Base-by-base conservation (phyloP, 1,140 invertebrate species). In the Brachystomella parvula region DNA sequence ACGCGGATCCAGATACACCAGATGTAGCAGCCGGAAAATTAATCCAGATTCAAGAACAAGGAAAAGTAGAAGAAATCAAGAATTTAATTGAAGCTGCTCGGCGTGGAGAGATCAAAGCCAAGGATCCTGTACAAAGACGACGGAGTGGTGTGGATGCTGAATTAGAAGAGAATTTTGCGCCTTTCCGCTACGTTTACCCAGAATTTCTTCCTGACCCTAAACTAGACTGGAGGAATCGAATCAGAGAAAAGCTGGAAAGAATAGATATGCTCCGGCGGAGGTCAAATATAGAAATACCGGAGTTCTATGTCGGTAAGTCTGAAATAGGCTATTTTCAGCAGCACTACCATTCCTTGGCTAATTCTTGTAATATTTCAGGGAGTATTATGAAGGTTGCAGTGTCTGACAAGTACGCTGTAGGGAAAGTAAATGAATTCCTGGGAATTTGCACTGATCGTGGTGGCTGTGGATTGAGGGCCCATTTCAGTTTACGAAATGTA, bases 151-250 rank as follows among this genome's bases (percentile, higher is more conserved):
- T 61, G 47, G 26, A 62, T n/a, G n/a, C n/a, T 17, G 65, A 66
- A 33, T 3, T 47, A 6, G 71, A 72, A 58, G 71, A 68, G 15
- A 66, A 60, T 56, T 73, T 73, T 61, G 47, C 68, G 0, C 71
- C 71, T 60, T 85, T 82, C 74, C 84, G 94, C 75, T 86, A 87
- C 77, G 79, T 88, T 33, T 98, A 95, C 79, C 93, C 92, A 3
- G 96, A 99, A 80, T 98, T 98, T 82, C 77, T 98, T 56, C 94
- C 94, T 1, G 86, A 92, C 78, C 90, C 92, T 0, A 86, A 88
- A 68, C 79, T 85, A 12, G 79, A 85, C 76, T 86, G 83, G 75
- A 79, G 96, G 67, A 94, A 98, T 79, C 73, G 78, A 24, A 74
- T 98, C 0, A 79, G 86, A 69, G 96, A 99, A 78, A 92, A 88